phyloP scores from a whole-genome alignment of 2,888 invertebrate genomes.

The Campopleginae sp. region DNA sequence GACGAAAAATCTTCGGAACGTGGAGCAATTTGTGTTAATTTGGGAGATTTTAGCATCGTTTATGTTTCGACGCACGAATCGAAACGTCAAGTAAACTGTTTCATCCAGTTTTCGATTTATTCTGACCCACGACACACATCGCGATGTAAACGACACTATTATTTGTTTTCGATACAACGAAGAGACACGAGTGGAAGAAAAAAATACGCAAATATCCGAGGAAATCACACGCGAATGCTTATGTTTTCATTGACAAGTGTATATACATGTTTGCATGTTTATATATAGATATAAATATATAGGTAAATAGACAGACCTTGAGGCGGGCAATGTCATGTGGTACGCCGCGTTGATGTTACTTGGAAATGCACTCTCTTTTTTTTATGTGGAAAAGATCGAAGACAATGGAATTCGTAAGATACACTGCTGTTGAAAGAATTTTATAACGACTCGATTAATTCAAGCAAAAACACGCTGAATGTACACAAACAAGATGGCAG shows the following conservation, averaged over 20 bases:
- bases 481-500: slow-evolving; percentile 60
- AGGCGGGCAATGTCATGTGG: slow-evolving; percentile 61
- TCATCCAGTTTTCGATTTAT: not conserved
- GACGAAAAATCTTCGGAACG: not conserved
- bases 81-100: not conserved
- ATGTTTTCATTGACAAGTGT: slow-evolving; percentile 9
- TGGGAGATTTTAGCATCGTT: not conserved
- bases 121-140: not conserved
- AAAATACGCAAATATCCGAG: not conserved
- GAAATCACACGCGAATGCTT: slow-evolving; percentile 2
- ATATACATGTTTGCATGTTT: not conserved
- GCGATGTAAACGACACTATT: not conserved
- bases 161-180: not conserved
- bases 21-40: not conserved
- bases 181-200: not conserved
- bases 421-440: not conserved
- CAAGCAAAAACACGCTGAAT: slow-evolving; percentile 10
- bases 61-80: not conserved
- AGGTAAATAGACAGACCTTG: slow-evolving; percentile 53
- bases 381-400: not conserved
- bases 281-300: slow-evolving; percentile 10
- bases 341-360: slow-evolving; percentile 49
- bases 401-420: not conserved
- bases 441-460: slow-evolving; percentile 12
- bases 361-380: not conserved